Base-by-base conservation (phyloP, 2,888 invertebrate species). In the Xestia ashworthii region DNA sequence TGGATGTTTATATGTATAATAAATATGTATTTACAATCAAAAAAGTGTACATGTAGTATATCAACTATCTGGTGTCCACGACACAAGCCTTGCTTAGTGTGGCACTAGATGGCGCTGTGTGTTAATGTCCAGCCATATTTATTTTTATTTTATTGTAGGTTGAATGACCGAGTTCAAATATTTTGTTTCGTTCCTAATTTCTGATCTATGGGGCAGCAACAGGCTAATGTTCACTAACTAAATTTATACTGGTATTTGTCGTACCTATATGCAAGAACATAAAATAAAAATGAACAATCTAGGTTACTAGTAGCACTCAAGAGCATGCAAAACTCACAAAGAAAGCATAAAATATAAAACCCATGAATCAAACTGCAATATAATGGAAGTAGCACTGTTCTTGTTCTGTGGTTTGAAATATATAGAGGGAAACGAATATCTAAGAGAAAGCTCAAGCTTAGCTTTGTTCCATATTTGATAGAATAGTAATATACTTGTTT, bases 311-410 rank as follows among this genome's bases (percentile, higher is more conserved):
- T 41, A 65, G 41, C 65, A 65, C n/a, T 41, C 41, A 48, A 44
- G 65, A 65, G 14, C n/a, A n/a, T n/a, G n/a, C 48, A 12, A 38
- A 25, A n/a, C 32, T 14, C 53, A 25, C 41, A n/a, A 44, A 41
- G 25, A 55, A 16, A 48, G 5, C n/a, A 78, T 12, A 46, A 14
- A 5, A 41, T 75, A 76, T 32, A 41, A 22, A 58, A 74, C n/a
- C 19, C 8, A 58, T 48, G n/a, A 32, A 41, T 74, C 12, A 58
- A 46, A 44, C 48, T 50, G 12, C n/a, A 79, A 68, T 68, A 48
- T 38, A 58, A 41, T 22, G 48, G n/a, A 58, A 58, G 12, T 8
- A 65, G 48, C 48, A 60, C n/a, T 25, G 60, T 62, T 48, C 41
- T 50, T 65, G 46, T 38, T n/a, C n/a, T 48, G 41, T 67, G 11